Percentiles rank a stretch among this genome's conserved stretches.
Conservation (phyloP, 1,140 invertebrate genomes). For the Aphidius ervi region DNA sequence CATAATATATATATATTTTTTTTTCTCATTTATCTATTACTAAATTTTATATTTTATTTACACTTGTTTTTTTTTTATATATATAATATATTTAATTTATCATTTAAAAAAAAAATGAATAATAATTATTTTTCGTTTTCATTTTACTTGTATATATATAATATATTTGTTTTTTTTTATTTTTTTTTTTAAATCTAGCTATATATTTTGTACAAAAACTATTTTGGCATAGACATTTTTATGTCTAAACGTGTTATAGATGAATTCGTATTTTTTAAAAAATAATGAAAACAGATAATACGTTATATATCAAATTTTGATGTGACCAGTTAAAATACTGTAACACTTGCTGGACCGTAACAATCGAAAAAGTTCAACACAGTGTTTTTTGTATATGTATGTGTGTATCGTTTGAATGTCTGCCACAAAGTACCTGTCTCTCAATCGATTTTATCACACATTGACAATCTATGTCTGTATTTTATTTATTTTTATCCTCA, state of each 20-base stretch:
- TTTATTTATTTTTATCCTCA: too few relatives aligned
- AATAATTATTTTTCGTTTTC: too few relatives aligned
- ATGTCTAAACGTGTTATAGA: background rate
- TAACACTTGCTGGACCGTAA: slow-evolving; percentile 8
- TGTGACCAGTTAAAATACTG: background rate
- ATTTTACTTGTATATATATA: too few relatives aligned
- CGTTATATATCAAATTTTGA: background rate
- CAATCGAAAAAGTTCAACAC: slow-evolving; percentile 5
- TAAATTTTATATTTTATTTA: slow-evolving; percentile 2
- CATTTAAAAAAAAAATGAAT: background rate
- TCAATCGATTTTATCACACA: too few relatives aligned
- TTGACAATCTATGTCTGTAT: too few relatives aligned
- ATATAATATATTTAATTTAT: slow-evolving; percentile 3
- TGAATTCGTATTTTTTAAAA: background rate
- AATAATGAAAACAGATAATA: slow-evolving; percentile 30
- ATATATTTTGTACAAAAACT: slow-evolving; percentile 41
- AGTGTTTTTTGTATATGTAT: background rate
- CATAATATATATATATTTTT: background rate
- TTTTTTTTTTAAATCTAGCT: background rate
- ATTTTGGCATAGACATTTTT: slow-evolving; percentile 22
- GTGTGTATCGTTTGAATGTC: background rate
- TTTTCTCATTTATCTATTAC: background rate
- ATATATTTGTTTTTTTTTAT: too few relatives aligned
- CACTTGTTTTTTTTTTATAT: background rate
- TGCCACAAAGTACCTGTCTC: too few relatives aligned